Evolutionary conservation across 1,140 invertebrate species (phyloP).

Genomic region (Aphidius gifuensis): DNA sequence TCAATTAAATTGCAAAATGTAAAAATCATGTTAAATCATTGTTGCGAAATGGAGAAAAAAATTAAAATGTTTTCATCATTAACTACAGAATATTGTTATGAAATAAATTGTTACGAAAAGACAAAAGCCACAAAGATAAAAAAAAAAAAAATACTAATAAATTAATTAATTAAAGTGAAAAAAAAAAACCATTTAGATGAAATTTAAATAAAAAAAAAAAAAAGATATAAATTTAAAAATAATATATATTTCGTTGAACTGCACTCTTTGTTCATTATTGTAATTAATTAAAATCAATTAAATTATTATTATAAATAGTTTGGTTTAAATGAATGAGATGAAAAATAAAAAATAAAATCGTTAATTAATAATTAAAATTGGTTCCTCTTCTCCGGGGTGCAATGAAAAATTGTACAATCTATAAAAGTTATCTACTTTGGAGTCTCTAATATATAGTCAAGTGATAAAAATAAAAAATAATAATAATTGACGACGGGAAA

Average conservation of each 20-base stretch:
- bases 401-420: no score
- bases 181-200: no score
- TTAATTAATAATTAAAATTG: conserved; percentile 20
- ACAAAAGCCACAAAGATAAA: no score
- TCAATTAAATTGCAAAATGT: neutral
- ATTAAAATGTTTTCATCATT: conserved; percentile 2
- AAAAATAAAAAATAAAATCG: neutral
- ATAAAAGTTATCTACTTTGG: conserved; percentile 26
- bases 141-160: no score
- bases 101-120: no score
- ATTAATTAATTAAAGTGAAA: no score
- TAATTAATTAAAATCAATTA: conserved; percentile 2
- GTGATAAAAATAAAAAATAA: conserved; percentile 18
- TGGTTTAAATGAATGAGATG: neutral
- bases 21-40: neutral
- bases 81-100: no score
- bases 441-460: conserved; percentile 29
- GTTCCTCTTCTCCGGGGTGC: conserved; percentile 12
- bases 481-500: neutral
- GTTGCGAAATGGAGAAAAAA: neutral
- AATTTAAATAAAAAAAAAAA: no score
- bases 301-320: neutral
- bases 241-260: neutral
- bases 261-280: neutral
- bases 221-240: no score